These are phyloP conservation scores for Drosophila pachea DNA, from an alignment of 1,140 invertebrate species.

Conservation along the genomic window DNA sequence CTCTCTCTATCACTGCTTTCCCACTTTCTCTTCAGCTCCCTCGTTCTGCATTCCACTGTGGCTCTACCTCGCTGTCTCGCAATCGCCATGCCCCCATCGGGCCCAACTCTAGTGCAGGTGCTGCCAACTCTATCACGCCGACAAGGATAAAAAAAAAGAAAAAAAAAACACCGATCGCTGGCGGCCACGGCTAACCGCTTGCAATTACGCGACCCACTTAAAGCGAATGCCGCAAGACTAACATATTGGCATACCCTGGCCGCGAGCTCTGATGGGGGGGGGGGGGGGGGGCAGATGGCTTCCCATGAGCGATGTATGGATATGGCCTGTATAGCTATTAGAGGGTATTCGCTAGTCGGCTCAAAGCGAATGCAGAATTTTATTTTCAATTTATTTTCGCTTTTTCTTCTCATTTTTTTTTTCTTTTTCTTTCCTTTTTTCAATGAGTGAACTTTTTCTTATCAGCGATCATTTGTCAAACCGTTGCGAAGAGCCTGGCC, in stretches of 20 bases:
- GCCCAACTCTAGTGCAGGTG: constrained; percentile 7
- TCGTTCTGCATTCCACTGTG: too few relatives aligned
- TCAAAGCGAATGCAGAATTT: not conserved
- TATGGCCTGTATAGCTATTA: too few relatives aligned
- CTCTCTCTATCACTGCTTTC: not conserved
- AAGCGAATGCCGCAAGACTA: not conserved
- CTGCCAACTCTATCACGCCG: constrained; percentile 5
- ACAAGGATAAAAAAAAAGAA: constrained; percentile 2
- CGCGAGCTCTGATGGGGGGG: not conserved
- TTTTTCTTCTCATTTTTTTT: not conserved
- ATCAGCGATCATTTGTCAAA: constrained; percentile 62
- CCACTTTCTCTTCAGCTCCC: too few relatives aligned
- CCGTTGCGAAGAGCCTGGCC: constrained; percentile 23
- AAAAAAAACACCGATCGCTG: not conserved
- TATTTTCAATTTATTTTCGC: constrained; percentile 5
- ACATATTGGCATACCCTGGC: not conserved
- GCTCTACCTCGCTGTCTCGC: too few relatives aligned
- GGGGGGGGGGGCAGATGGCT: not conserved
- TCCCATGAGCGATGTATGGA: too few relatives aligned
- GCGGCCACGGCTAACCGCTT: constrained; percentile 10
- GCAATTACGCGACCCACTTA: constrained; percentile 29
- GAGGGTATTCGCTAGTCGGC: not conserved
- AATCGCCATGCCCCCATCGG: too few relatives aligned
- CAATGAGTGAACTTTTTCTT: constrained; percentile 32
- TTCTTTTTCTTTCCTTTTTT: not conserved